A percentile compares a stretch with the other conserved stretches of the same genome.
Evolutionary conservation across 1,140 invertebrate genomes (phyloP).

Genomic region (Halesus radiatus): DNA sequence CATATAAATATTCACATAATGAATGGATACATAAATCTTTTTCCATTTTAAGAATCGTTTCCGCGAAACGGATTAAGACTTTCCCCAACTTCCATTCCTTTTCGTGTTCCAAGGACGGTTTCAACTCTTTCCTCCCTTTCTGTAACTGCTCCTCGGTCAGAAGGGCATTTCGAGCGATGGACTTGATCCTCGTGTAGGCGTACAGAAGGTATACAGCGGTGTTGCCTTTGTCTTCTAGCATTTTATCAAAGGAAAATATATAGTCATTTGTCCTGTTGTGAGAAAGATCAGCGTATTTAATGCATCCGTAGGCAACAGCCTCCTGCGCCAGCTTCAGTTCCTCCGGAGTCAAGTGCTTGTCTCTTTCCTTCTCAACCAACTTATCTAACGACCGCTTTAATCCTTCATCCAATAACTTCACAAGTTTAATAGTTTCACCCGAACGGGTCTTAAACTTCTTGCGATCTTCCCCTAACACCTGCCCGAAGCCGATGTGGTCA

Average conservation of each 20-base stretch:
- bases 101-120: conserved; percentile 85
- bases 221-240: conserved; percentile 99
- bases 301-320: conserved; percentile 97
- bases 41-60: conserved; percentile 86
- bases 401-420: conserved; percentile 96
- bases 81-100: conserved; percentile 97
- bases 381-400: conserved; percentile 87
- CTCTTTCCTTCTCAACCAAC: conserved; percentile 90
- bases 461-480: conserved; percentile 98
- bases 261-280: conserved; percentile 97
- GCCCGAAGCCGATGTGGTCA: conserved; percentile 96
- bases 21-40: conserved; percentile 90
- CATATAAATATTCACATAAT: conserved; percentile 96
- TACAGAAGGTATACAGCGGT: conserved; percentile 98
- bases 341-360: conserved; percentile 86
- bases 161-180: conserved; percentile 86
- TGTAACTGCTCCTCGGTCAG: conserved; percentile 71
- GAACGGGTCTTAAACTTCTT: conserved; percentile 99
- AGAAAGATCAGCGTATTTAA: conserved; percentile 97
- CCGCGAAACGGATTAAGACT: conserved; percentile 87
- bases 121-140: conserved; percentile 70
- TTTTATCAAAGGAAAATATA: conserved; percentile 99
- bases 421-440: conserved; percentile 93
- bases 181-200: conserved; percentile 93
- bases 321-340: conserved; percentile 90